A percentile compares a stretch with the other conserved stretches of the same genome.
phyloP scores from a whole-genome alignment of 2,888 invertebrate species.

The Lochmaea crataegi region DNA sequence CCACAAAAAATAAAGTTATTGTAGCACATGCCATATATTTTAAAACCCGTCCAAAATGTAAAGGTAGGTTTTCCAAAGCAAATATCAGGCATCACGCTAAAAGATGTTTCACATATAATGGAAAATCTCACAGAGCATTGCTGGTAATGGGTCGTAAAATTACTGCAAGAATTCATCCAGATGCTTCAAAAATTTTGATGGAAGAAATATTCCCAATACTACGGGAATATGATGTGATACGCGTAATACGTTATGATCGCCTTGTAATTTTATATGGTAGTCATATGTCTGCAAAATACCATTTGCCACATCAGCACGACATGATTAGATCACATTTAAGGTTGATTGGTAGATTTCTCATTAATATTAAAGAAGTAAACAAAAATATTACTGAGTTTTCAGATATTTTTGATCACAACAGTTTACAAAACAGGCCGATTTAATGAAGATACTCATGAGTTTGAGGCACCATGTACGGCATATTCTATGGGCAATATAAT shows the following conservation, averaged over 20 bases:
- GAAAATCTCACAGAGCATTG: conserved; percentile 38
- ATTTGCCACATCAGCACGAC: conserved; percentile 41
- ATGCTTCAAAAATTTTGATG: conserved; percentile 37
- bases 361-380: conserved; percentile 17
- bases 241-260: conserved; percentile 46
- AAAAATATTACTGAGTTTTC: conserved; percentile 28
- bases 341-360: conserved; percentile 33
- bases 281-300: conserved; percentile 43
- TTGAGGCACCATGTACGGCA: conserved; percentile 31
- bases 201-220: conserved; percentile 41
- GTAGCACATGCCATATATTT: conserved; percentile 35
- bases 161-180: conserved; percentile 36
- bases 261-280: conserved; percentile 47
- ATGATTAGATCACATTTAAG: conserved; percentile 38
- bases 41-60: conserved; percentile 45
- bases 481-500: conserved; percentile 41
- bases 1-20: neutral
- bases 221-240: conserved; percentile 45
- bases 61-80: conserved; percentile 42
- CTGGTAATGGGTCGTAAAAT: conserved; percentile 32
- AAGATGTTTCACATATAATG: conserved; percentile 38
- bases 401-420: conserved; percentile 32
- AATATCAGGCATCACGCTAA: conserved; percentile 44
- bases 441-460: conserved; percentile 32
- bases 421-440: conserved; percentile 21